Evolutionary conservation across 2,888 invertebrate genomes (phyloP).

Genomic region (Pseudoips prasinana): DNA sequence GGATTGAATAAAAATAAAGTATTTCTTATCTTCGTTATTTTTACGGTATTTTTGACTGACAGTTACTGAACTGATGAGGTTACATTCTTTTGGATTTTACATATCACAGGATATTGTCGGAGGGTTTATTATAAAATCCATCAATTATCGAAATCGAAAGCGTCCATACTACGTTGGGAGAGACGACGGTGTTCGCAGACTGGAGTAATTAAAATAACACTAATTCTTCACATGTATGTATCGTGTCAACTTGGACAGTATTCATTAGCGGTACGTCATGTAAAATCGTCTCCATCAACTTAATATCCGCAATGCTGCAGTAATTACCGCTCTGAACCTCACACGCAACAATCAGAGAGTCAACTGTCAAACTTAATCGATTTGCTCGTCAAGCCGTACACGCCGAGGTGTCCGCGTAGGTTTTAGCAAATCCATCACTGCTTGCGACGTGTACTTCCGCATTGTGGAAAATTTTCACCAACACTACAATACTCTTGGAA

Average conservation of each 20-base stretch:
- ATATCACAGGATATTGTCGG: slow-evolving; percentile 17
- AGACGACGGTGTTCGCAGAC: slow-evolving; percentile 17
- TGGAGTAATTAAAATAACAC: slow-evolving; percentile 57
- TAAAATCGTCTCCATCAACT: slow-evolving; percentile 40
- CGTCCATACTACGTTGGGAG: slow-evolving; percentile 24
- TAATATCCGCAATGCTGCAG: slow-evolving; percentile 33
- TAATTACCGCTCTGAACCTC: slow-evolving; percentile 63
- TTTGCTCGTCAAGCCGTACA: slow-evolving; percentile 56
- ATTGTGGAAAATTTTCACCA: slow-evolving; percentile 42
- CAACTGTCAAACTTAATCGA: slow-evolving; percentile 75
- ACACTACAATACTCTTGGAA: slow-evolving; percentile 37
- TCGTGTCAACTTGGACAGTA: slow-evolving; percentile 67
- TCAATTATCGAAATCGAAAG: slow-evolving; percentile 49
- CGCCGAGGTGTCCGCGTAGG: slow-evolving; percentile 48
- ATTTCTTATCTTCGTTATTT: too few species aligned
- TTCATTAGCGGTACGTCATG: slow-evolving; percentile 70
- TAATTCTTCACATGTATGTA: slow-evolving; percentile 53
- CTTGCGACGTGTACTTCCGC: slow-evolving; percentile 56
- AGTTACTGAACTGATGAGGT: slow-evolving; percentile 16
- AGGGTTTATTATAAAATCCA: slow-evolving; percentile 39
- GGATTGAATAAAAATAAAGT: too few species aligned
- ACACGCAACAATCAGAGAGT: slow-evolving; percentile 59
- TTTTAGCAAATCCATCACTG: slow-evolving; percentile 52
- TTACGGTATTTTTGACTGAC: slow-evolving; percentile 15
- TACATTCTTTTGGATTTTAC: slow-evolving; percentile 8